Evolutionary conservation across 2,113 vertebrate species (phyloP).

Genomic region (Tetrax tetrax): DNA sequence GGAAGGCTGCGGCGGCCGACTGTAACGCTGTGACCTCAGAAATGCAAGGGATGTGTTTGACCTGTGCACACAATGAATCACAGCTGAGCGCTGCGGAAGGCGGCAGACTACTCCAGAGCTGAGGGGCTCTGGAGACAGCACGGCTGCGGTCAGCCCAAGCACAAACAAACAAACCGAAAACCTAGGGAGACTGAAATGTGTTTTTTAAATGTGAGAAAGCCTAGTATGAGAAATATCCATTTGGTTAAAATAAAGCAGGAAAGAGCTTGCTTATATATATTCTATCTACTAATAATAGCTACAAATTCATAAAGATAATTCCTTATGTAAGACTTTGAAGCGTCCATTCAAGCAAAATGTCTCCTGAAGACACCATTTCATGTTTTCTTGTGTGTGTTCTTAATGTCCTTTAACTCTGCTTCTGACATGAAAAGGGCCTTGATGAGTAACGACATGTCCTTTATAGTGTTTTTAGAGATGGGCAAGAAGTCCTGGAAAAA

Average conservation of each 20-base stretch:
- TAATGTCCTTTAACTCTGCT: neutral
- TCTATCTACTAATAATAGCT: neutral
- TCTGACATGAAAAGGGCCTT: neutral
- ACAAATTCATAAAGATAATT: neutral
- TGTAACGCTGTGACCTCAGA: neutral
- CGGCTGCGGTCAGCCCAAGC: neutral
- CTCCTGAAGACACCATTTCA: neutral
- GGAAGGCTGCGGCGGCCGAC: neutral
- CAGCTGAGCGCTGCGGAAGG: neutral
- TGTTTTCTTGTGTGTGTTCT: neutral
- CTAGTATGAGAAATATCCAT: neutral
- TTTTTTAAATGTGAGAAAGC: neutral
- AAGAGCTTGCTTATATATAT: neutral
- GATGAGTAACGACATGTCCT: accelerated
- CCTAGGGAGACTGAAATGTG: neutral
- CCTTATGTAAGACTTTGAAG: neutral
- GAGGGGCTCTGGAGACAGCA: neutral
- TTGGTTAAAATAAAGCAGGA: neutral
- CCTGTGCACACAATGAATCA: neutral
- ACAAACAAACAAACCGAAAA: neutral
- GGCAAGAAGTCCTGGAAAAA: neutral
- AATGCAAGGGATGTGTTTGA: neutral
- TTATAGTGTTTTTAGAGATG: neutral
- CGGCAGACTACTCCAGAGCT: neutral
- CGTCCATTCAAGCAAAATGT: neutral